Evolutionary conservation across 2,888 invertebrate species (phyloP).

Genomic region (Clitarchus hookeri): DNA sequence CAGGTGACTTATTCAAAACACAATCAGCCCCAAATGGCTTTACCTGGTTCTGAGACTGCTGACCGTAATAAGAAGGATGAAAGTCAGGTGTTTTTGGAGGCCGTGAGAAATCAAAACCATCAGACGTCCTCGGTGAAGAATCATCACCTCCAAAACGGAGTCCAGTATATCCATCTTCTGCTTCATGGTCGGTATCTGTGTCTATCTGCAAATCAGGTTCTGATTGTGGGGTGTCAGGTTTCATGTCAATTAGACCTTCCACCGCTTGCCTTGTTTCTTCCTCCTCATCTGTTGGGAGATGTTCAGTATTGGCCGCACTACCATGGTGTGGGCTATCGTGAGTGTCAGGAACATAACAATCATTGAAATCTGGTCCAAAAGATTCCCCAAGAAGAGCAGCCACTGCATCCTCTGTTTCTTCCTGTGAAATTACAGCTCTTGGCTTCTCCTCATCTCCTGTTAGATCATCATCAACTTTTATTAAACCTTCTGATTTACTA

Average conservation of each 20-base stretch:
- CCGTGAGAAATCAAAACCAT: slow-evolving; percentile 58
- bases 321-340: slow-evolving; percentile 34
- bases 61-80: slow-evolving; percentile 59
- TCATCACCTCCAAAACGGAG: slow-evolving; percentile 54
- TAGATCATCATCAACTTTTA: slow-evolving; percentile 62
- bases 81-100: slow-evolving; percentile 62
- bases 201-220: slow-evolving; percentile 84
- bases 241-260: slow-evolving; percentile 75
- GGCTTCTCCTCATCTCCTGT: slow-evolving; percentile 69
- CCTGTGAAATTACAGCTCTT: slow-evolving; percentile 83
- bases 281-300: slow-evolving; percentile 71
- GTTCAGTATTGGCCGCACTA: slow-evolving; percentile 56
- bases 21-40: slow-evolving; percentile 28
- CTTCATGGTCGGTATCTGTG: slow-evolving; percentile 80
- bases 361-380: slow-evolving; percentile 70
- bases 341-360: slow-evolving; percentile 63
- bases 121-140: slow-evolving; percentile 56
- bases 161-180: slow-evolving; percentile 62
- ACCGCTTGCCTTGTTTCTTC: slow-evolving; percentile 86
- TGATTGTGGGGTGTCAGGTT: slow-evolving; percentile 84
- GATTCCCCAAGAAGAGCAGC: slow-evolving; percentile 86
- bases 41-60: slow-evolving; percentile 23
- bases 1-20: slow-evolving; percentile 9
- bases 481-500: slow-evolving; percentile 44
- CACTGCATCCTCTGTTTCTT: slow-evolving; percentile 91